phyloP scores from a whole-genome alignment of 2,113 vertebrate genomes.

The Pluvianellus socialis region DNA sequence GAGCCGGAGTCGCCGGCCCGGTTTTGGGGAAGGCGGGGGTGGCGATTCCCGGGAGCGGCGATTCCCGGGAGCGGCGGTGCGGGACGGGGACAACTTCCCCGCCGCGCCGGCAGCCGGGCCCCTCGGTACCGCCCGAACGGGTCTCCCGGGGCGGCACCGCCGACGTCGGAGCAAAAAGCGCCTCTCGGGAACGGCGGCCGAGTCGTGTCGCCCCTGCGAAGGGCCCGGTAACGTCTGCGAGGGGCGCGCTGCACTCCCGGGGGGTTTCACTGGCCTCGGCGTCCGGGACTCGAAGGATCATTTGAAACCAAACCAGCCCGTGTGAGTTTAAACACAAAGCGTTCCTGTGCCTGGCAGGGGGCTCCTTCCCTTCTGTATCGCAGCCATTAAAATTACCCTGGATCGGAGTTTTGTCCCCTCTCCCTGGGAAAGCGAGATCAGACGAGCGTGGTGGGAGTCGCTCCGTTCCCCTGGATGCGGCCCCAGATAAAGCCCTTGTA shows the following conservation, averaged over 20 bases:
- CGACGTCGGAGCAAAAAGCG: neutral
- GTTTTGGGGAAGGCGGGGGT: too few relatives aligned
- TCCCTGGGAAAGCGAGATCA: neutral
- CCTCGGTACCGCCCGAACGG: too few relatives aligned
- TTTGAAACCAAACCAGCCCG: neutral
- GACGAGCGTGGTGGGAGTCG: accelerated
- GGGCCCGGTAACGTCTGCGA: accelerated
- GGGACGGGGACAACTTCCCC: too few relatives aligned
- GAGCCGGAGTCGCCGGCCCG: too few relatives aligned
- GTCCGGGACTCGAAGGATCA: accelerated
- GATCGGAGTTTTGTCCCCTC: neutral
- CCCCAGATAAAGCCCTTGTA: neutral
- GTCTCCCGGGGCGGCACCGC: accelerated
- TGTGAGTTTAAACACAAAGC: neutral
- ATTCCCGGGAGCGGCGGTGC: too few relatives aligned
- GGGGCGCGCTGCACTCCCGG: accelerated
- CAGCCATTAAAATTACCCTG: neutral
- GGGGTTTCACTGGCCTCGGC: neutral
- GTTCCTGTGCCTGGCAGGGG: neutral
- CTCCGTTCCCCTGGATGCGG: neutral
- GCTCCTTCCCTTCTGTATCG: neutral
- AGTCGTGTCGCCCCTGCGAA: neutral
- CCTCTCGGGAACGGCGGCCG: neutral
- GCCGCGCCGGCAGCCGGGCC: too few relatives aligned
- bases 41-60: too few relatives aligned